phyloP scores from a whole-genome alignment of 2,888 invertebrate genomes.

The Troides oblongomaculatus region DNA sequence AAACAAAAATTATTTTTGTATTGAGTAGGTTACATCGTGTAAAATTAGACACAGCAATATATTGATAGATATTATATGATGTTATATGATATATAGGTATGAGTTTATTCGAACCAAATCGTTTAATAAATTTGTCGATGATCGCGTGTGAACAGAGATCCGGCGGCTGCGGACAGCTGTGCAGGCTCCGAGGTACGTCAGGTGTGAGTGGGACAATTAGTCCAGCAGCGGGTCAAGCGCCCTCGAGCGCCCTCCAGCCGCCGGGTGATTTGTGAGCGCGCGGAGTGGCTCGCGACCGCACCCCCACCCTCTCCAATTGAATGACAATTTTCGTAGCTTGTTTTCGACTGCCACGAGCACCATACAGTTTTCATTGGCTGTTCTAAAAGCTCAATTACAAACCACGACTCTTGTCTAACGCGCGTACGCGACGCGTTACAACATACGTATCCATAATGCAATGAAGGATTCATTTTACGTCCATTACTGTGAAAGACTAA shows the following conservation, averaged over 20 bases:
- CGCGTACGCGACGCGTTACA: no score
- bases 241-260: conserved; percentile 30
- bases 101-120: background rate
- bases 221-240: conserved; percentile 53
- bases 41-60: no score
- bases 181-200: conserved; percentile 6
- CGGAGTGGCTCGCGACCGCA: conserved; percentile 28
- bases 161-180: background rate
- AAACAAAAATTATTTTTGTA: no score
- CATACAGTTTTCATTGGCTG: background rate
- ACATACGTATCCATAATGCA: no score
- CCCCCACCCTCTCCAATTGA: conserved; percentile 43
- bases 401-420: no score
- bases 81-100: no score
- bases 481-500: no score
- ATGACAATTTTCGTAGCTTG: conserved; percentile 31
- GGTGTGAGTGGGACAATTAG: conserved; percentile 33
- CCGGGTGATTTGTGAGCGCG: conserved; percentile 49
- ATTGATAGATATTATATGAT: no score
- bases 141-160: background rate
- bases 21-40: no score
- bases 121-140: conserved; percentile 8
- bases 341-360: conserved; percentile 15
- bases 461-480: no score
- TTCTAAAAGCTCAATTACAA: background rate